phyloP scores from a whole-genome alignment of 2,113 vertebrate genomes.

The Periophthalmodon schlosseri region DNA sequence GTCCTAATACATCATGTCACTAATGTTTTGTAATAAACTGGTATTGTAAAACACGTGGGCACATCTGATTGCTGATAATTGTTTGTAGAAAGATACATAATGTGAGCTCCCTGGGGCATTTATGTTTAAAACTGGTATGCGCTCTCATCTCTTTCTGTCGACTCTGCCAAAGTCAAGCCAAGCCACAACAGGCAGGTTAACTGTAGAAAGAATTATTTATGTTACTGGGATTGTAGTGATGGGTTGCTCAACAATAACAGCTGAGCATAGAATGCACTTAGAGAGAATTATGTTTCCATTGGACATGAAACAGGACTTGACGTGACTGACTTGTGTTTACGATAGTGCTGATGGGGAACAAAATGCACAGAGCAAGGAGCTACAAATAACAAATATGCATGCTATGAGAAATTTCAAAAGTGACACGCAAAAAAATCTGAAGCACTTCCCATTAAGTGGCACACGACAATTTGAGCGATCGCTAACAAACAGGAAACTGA shows the following conservation, averaged over 20 bases:
- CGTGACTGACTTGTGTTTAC: background rate
- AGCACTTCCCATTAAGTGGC: slow-evolving; percentile 35
- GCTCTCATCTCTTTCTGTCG: slow-evolving; percentile 8
- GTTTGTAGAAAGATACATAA: background rate
- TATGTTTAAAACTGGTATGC: slow-evolving; percentile 34
- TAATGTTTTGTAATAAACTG: background rate
- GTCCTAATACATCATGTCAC: background rate
- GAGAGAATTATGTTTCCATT: slow-evolving; percentile 28
- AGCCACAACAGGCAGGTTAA: slow-evolving; percentile 58
- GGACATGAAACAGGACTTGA: slow-evolving; percentile 37
- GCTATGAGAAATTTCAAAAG: slow-evolving; percentile 31
- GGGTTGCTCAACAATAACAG: slow-evolving; percentile 54
- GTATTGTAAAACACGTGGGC: background rate
- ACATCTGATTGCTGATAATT: slow-evolving; percentile 14
- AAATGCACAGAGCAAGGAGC: background rate
- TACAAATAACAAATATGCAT: slow-evolving; percentile 8
- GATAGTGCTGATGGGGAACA: background rate
- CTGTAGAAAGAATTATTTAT: slow-evolving; percentile 47
- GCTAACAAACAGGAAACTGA: slow-evolving; percentile 22
- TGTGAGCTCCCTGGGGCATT: slow-evolving; percentile 11
- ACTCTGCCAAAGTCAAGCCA: slow-evolving; percentile 18
- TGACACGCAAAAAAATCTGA: slow-evolving; percentile 37
- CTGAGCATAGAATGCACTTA: slow-evolving; percentile 2
- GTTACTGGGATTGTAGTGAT: slow-evolving; percentile 41
- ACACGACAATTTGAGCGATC: slow-evolving; percentile 2